Evolutionary conservation across 2,797 vertebrate genomes (phyloP).

Genomic region (Molossus molossus): DNA sequence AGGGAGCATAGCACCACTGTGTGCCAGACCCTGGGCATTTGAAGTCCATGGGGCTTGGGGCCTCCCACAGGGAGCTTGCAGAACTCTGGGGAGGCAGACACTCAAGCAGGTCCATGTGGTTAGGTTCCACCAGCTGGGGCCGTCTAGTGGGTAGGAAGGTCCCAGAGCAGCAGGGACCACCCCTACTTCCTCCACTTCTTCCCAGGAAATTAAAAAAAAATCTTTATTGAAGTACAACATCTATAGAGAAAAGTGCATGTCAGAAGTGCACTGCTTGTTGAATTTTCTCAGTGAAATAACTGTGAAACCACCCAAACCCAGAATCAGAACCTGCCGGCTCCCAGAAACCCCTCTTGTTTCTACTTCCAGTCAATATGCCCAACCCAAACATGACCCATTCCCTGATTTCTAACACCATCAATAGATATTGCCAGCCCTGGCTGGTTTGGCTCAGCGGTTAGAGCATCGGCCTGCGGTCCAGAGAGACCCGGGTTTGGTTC

Average conservation of each 20-base stretch:
- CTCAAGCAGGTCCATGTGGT: fast-evolving
- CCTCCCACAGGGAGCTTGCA: background rate
- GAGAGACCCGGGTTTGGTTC: no score
- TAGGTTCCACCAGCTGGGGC: background rate
- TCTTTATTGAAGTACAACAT: background rate
- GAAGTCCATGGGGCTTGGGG: background rate
- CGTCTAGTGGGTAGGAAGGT: background rate
- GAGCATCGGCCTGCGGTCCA: no score
- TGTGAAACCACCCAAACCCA: background rate
- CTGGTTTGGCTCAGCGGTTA: no score
- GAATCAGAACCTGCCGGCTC: background rate
- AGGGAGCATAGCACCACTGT: background rate
- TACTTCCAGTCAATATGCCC: background rate
- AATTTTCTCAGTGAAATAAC: background rate
- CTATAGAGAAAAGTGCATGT: background rate
- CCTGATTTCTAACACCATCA: background rate
- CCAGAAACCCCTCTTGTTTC: background rate
- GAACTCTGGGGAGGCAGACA: fast-evolving
- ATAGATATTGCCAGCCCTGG: background rate
- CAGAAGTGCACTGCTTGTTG: background rate
- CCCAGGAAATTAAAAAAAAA: background rate
- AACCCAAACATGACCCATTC: background rate
- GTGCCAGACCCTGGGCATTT: background rate
- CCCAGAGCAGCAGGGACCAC: background rate
- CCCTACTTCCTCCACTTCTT: background rate